These are phyloP conservation scores for Spinibarbus caldwelli DNA, from an alignment of 2,797 vertebrate species.

Conservation along the genomic window DNA sequence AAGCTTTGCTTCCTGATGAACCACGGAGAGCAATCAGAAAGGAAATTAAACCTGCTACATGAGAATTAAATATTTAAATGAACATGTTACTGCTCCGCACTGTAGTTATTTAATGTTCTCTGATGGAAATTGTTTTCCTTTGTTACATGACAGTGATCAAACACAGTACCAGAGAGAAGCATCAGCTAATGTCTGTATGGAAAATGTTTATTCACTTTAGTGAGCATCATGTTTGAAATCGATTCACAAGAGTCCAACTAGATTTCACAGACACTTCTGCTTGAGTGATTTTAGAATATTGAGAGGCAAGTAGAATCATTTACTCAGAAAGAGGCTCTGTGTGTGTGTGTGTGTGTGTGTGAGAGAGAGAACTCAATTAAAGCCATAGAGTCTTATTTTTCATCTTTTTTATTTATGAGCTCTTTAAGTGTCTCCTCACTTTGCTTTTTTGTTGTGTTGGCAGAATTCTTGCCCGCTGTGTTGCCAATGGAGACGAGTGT, in stretches of 20 bases:
- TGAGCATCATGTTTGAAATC: conserved; percentile 41
- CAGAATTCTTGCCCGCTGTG: conserved; percentile 34
- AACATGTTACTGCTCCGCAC: background rate
- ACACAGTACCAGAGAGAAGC: conserved; percentile 17
- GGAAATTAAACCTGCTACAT: conserved; percentile 16
- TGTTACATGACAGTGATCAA: conserved; percentile 25
- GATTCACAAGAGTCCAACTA: conserved; percentile 45
- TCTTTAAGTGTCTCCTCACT: conserved; percentile 2
- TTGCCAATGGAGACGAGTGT: conserved; percentile 48
- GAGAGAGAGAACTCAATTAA: conserved; percentile 14
- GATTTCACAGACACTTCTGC: conserved; percentile 39
- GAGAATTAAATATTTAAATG: conserved; percentile 32
- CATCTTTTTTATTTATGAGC: conserved; percentile 14
- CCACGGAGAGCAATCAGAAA: conserved; percentile 12
- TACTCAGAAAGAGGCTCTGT: background rate
- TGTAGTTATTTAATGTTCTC: conserved; percentile 29
- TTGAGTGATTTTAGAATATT: conserved; percentile 41
- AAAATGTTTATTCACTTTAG: conserved; percentile 38
- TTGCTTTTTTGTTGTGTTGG: conserved; percentile 32
- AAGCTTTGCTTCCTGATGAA: background rate
- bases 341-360: background rate
- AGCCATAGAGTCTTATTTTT: background rate
- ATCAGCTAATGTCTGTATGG: conserved; percentile 35
- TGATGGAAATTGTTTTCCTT: conserved; percentile 16
- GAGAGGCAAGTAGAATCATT: conserved; percentile 25